phyloP scores from a whole-genome alignment of 2,113 vertebrate genomes.

The Puffinus mauretanicus region DNA sequence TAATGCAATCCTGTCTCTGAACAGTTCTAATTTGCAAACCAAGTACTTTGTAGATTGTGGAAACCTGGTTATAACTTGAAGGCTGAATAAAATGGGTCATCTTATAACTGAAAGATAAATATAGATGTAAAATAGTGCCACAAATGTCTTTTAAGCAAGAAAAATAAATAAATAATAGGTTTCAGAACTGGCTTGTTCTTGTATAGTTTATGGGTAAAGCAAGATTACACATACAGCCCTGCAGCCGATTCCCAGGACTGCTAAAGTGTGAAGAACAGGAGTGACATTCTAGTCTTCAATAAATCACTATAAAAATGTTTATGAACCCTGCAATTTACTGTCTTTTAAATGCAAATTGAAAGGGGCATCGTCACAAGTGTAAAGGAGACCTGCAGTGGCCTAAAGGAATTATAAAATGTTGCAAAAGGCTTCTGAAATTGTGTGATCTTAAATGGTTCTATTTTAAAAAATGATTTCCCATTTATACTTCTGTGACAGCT shows the following conservation, averaged over 20 bases:
- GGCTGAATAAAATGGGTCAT: constrained; percentile 70
- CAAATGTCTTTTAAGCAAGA: constrained; percentile 37
- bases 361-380: constrained; percentile 67
- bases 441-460: constrained; percentile 64
- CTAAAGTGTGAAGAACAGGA: constrained; percentile 80
- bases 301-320: constrained; percentile 85
- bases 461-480: constrained; percentile 62
- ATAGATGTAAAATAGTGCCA: constrained; percentile 49
- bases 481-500: constrained; percentile 58
- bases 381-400: constrained; percentile 73
- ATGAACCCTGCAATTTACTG: constrained; percentile 82
- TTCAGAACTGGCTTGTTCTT: constrained; percentile 54
- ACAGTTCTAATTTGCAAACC: constrained; percentile 56
- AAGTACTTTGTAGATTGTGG: constrained; percentile 67
- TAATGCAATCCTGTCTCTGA: constrained; percentile 52
- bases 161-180: constrained; percentile 59
- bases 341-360: constrained; percentile 85
- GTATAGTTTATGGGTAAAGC: constrained; percentile 67
- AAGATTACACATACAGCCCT: constrained; percentile 65
- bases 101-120: constrained; percentile 65
- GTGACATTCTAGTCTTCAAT: constrained; percentile 77
- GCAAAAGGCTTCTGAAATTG: constrained; percentile 50
- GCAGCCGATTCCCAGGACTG: constrained; percentile 74
- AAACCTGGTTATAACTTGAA: constrained; percentile 63
- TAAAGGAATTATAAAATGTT: constrained; percentile 66